phyloP scores from a whole-genome alignment of 1,140 invertebrate species.

The Zophobas morio region DNA sequence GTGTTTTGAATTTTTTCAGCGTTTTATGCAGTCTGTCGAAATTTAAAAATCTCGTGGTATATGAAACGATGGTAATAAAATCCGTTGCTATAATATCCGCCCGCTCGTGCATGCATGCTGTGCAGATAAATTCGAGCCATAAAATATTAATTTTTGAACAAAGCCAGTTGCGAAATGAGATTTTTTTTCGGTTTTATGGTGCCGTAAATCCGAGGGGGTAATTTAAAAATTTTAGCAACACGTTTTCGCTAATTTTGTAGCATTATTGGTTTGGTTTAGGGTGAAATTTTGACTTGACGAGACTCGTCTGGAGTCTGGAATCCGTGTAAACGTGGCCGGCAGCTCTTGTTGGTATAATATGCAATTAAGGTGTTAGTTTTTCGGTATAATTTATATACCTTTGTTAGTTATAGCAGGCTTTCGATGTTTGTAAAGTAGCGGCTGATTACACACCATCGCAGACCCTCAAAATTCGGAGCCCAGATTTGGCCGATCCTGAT shows the following conservation, averaged over 20 bases:
- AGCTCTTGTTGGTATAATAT: conserved; percentile 36
- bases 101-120: conserved; percentile 1
- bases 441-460: conserved; percentile 43
- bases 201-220: no score
- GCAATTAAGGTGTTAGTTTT: conserved; percentile 51
- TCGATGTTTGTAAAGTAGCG: conserved; percentile 48
- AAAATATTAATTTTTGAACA: conserved; percentile 7
- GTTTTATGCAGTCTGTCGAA: not conserved
- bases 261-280: not conserved
- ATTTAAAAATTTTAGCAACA: not conserved
- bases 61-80: conserved; percentile 24
- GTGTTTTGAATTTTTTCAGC: not conserved
- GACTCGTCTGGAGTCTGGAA: not conserved
- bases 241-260: not conserved
- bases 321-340: conserved; percentile 28
- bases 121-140: conserved; percentile 14
- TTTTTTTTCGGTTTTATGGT: not conserved
- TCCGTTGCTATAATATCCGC: conserved; percentile 7
- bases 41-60: conserved; percentile 15
- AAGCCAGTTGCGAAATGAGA: not conserved
- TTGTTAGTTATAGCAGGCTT: conserved; percentile 46
- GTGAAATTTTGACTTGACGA: not conserved
- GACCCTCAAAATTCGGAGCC: conserved; percentile 10
- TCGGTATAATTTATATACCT: conserved; percentile 43
- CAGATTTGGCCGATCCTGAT: conserved; percentile 8